Conservation (phyloP, 1,140 invertebrate genomes). For the Drosophila littoralis region DNA sequence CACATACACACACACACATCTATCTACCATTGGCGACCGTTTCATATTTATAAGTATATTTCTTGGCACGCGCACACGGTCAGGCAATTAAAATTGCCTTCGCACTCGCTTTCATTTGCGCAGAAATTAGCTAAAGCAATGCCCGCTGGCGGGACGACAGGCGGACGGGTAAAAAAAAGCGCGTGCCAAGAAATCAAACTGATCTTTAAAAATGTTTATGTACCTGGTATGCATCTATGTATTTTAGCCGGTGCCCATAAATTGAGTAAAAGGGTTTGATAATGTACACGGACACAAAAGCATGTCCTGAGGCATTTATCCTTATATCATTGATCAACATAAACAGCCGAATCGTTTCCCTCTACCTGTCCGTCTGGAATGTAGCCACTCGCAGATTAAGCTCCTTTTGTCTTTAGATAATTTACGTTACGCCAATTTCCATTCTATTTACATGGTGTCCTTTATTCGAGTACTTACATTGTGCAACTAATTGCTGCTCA, state of each 20-base stretch:
- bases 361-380: not conserved
- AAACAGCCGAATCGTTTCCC: not conserved
- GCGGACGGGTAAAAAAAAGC: constrained; percentile 14
- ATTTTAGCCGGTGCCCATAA: not conserved
- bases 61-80: constrained; percentile 64
- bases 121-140: constrained; percentile 16
- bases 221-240: not conserved
- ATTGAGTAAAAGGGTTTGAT: not conserved
- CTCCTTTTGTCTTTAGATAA: too few species aligned
- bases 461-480: too few species aligned
- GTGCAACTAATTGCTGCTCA: too few species aligned
- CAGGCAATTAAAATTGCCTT: constrained; percentile 63
- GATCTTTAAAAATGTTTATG: constrained; percentile 13
- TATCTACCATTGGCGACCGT: constrained; percentile 31
- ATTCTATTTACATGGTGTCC: too few species aligned
- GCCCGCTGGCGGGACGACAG: not conserved
- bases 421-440: too few species aligned
- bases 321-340: too few species aligned
- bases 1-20: not conserved
- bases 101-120: constrained; percentile 57
- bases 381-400: too few species aligned
- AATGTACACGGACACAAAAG: too few species aligned
- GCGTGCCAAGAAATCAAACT: constrained; percentile 59
- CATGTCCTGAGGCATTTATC: too few species aligned
- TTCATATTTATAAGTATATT: constrained; percentile 69